Percentiles rank a stretch among this genome's conserved stretches.
phyloP scores from a whole-genome alignment of 2,797 vertebrate species.

The Mormyrops attenuatus region DNA sequence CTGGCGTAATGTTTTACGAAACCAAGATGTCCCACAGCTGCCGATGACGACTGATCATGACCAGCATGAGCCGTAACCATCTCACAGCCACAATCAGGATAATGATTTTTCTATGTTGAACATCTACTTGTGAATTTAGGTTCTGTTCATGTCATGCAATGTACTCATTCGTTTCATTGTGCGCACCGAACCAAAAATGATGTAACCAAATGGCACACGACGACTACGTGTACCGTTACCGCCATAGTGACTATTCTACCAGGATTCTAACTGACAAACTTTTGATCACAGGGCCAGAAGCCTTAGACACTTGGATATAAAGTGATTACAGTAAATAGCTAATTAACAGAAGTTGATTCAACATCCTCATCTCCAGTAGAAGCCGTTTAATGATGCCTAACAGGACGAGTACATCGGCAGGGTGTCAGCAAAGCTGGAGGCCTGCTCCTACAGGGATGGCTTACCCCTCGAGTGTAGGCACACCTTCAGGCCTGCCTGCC shows the following conservation, averaged over 20 bases:
- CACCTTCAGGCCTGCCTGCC: slow-evolving; percentile 79
- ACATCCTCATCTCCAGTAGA: not conserved
- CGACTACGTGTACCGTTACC: not conserved
- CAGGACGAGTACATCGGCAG: not conserved
- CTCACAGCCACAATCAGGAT: not conserved
- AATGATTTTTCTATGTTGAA: not conserved
- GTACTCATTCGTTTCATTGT: not conserved
- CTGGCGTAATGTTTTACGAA: not conserved
- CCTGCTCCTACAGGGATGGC: slow-evolving; percentile 22
- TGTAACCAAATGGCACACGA: not conserved
- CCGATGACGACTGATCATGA: not conserved
- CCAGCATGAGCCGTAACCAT: not conserved
- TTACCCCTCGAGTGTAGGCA: slow-evolving; percentile 89
- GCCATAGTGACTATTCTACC: not conserved
- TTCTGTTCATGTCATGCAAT: not conserved
- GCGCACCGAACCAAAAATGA: not conserved
- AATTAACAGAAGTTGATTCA: not conserved
- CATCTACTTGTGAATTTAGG: not conserved
- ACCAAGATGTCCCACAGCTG: not conserved
- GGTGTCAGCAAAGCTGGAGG: not conserved
- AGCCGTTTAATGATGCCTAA: not conserved
- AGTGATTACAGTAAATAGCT: not conserved
- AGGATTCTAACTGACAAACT: not conserved
- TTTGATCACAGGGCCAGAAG: not conserved
- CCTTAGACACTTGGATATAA: not conserved